phyloP scores from a whole-genome alignment of 2,113 vertebrate species.

The Progne subis region DNA sequence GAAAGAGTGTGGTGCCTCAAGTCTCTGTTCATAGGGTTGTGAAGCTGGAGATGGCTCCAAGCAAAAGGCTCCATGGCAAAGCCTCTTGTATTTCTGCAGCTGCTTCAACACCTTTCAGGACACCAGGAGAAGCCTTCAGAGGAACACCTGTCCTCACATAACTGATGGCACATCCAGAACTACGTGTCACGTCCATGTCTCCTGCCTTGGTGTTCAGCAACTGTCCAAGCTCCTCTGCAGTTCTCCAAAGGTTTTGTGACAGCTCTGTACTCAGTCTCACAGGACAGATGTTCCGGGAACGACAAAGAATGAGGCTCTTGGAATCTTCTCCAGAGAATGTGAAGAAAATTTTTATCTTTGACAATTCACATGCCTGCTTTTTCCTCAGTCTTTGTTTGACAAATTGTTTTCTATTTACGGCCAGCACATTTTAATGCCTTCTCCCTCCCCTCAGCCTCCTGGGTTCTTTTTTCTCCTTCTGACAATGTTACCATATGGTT shows the following conservation, averaged over 20 bases:
- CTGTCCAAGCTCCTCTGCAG: neutral
- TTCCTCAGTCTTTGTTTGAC: conserved; percentile 53
- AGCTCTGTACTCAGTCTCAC: neutral
- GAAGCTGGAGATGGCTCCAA: neutral
- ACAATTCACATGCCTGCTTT: neutral
- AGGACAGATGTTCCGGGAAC: neutral
- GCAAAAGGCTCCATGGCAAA: neutral
- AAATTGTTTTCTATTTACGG: conserved; percentile 68
- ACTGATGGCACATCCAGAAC: neutral
- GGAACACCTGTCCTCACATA: neutral
- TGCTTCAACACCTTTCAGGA: neutral
- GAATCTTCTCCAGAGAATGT: neutral
- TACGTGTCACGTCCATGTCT: neutral
- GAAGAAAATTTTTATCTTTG: conserved; percentile 38
- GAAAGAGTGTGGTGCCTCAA: neutral
- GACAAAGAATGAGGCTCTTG: neutral
- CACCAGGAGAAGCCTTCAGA: neutral
- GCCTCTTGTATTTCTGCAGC: neutral
- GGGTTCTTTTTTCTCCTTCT: conserved; percentile 42
- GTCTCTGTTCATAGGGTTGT: accelerated
- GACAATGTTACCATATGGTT: conserved; percentile 68
- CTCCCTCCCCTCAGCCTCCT: conserved; percentile 19
- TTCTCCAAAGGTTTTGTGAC: neutral
- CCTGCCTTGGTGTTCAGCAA: neutral
- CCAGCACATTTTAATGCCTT: conserved; percentile 45